These are phyloP conservation scores for Oophaga sylvatica DNA, from an alignment of 2,797 vertebrate genomes.

Conservation along the genomic window DNA sequence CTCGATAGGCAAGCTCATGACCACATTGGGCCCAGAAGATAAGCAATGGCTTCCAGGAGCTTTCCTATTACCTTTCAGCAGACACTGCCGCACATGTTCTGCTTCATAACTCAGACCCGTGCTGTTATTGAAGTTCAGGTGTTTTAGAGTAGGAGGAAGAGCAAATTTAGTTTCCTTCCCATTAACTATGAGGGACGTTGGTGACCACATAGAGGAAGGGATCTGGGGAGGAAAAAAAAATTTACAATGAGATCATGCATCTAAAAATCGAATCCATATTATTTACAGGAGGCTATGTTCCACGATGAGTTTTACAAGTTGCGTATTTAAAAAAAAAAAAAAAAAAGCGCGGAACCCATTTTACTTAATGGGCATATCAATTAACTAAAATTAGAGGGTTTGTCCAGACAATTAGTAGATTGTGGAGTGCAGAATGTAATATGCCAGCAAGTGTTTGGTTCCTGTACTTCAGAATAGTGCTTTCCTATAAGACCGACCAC, in stretches of 20 bases:
- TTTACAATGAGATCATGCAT: neutral
- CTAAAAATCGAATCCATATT: neutral
- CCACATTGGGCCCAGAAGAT: neutral
- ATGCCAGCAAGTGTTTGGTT: no score
- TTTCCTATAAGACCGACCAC: no score
- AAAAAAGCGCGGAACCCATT: no score
- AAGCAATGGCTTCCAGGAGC: neutral
- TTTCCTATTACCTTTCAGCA: slow-evolving; percentile 76
- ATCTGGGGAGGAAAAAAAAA: slow-evolving; percentile 68
- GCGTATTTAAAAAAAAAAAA: no score
- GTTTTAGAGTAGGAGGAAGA: slow-evolving; percentile 63
- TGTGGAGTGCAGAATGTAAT: no score
- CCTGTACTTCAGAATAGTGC: no score
- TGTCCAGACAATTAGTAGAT: no score
- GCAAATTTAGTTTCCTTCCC: slow-evolving; percentile 69
- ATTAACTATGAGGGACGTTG: slow-evolving; percentile 76
- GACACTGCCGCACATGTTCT: slow-evolving; percentile 83
- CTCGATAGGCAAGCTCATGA: no score
- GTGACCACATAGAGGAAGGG: slow-evolving; percentile 79
- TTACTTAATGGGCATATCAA: no score
- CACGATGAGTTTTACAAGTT: no score
- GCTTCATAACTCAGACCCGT: slow-evolving; percentile 84
- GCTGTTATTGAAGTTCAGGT: slow-evolving; percentile 77
- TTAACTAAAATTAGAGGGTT: neutral
- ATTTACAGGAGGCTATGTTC: neutral